Conservation (phyloP, 2,113 vertebrate genomes). For the Gavialis gangeticus region DNA sequence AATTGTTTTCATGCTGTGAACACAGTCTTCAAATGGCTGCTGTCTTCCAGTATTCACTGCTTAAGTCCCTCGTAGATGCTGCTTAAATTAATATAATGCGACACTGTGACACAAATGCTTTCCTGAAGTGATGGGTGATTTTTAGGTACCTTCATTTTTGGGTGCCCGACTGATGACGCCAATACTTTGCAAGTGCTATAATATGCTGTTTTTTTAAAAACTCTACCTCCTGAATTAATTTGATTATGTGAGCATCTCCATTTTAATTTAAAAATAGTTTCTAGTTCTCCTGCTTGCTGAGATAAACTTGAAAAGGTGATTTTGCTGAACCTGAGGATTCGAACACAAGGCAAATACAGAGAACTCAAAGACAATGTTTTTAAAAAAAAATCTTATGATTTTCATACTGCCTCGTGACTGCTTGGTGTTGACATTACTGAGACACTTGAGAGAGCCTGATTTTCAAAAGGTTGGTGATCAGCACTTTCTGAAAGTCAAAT, state of each 20-base stretch:
- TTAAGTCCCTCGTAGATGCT: neutral
- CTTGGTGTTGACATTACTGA: neutral
- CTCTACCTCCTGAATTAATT: constrained; percentile 66
- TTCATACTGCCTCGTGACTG: neutral
- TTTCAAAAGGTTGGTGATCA: neutral
- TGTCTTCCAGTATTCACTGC: neutral
- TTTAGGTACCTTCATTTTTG: neutral
- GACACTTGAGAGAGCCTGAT: neutral
- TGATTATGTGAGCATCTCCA: constrained; percentile 50
- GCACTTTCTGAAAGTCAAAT: neutral
- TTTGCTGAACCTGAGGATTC: constrained; percentile 39
- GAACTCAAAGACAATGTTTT: neutral
- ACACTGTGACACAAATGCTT: rapidly evolving
- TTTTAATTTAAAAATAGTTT: constrained; percentile 69
- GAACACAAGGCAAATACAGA: constrained; percentile 26
- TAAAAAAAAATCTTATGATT: neutral
- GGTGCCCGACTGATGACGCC: neutral
- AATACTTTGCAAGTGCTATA: neutral
- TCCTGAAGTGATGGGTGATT: neutral
- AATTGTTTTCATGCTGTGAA: neutral
- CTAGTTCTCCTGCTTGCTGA: constrained; percentile 31
- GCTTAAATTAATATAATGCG: neutral
- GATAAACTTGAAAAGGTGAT: constrained; percentile 32
- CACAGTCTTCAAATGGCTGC: neutral
- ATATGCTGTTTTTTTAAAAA: neutral